These are phyloP conservation scores for Petaurus breviceps DNA, from an alignment of 2,113 vertebrate genomes.

Conservation along the genomic window DNA sequence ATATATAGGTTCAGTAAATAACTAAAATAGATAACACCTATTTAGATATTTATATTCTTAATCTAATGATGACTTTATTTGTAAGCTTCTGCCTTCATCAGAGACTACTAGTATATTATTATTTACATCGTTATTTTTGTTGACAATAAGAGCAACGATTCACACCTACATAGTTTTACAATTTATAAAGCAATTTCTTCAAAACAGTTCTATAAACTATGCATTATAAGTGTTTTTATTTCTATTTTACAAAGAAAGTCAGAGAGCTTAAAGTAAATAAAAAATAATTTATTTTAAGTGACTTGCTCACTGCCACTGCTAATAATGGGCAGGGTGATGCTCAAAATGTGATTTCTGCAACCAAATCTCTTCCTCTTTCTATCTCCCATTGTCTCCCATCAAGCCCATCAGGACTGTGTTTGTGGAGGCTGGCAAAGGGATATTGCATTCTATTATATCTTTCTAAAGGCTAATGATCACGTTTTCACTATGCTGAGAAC, in stretches of 20 bases:
- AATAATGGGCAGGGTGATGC: not conserved
- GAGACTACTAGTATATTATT: not conserved
- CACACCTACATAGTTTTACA: not conserved
- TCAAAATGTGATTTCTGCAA: not conserved
- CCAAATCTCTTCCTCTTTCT: not conserved
- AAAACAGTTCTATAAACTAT: not conserved
- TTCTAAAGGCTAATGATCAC: not conserved
- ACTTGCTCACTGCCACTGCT: not conserved
- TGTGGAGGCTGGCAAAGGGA: not conserved
- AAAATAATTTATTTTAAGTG: not conserved
- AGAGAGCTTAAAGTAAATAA: not conserved
- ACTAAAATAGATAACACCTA: not conserved
- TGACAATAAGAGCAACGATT: not conserved
- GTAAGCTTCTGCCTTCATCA: too few species aligned
- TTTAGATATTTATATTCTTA: not conserved
- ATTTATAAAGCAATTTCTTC: not conserved
- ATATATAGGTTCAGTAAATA: not conserved
- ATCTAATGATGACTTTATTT: not conserved
- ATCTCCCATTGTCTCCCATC: not conserved
- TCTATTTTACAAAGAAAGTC: not conserved
- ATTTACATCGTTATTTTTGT: not conserved
- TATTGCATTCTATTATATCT: constrained; percentile 37
- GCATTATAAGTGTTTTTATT: not conserved
- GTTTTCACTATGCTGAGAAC: not conserved
- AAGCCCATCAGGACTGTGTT: not conserved